Conservation (phyloP, 2,888 invertebrate species). For the Dichetophora obliterata region DNA sequence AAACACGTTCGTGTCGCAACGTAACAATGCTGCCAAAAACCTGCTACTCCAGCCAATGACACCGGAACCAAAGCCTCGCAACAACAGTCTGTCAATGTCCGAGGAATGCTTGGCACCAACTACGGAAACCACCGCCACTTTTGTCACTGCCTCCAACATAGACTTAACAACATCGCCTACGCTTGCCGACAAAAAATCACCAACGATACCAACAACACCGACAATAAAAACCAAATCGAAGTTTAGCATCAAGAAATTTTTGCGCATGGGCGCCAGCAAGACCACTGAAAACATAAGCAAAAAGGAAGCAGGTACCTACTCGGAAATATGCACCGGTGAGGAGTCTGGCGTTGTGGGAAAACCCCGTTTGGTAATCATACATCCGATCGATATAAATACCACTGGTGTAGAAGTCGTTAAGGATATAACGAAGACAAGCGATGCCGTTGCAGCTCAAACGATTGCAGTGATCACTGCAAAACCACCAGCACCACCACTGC, state of each 20-base stretch:
- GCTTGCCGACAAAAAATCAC: conserved; percentile 50
- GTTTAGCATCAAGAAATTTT: conserved; percentile 86
- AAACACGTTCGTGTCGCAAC: conserved; percentile 68
- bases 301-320: conserved; percentile 69
- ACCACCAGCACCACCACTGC: conserved; percentile 85
- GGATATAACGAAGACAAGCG: conserved; percentile 71
- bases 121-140: conserved; percentile 21
- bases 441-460: conserved; percentile 63
- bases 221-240: conserved; percentile 76
- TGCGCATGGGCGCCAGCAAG: conserved; percentile 84
- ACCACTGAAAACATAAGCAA: conserved; percentile 70
- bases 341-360: conserved; percentile 70
- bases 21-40: conserved; percentile 65
- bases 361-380: conserved; percentile 86
- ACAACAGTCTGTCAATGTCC: conserved; percentile 75
- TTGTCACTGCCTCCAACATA: conserved; percentile 41
- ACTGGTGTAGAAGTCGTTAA: conserved; percentile 84
- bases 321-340: conserved; percentile 68
- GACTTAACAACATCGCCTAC: conserved; percentile 44
- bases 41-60: conserved; percentile 66
- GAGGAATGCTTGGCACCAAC: conserved; percentile 76
- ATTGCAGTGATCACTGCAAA: conserved; percentile 70
- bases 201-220: conserved; percentile 57
- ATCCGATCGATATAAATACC: conserved; percentile 88
- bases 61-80: conserved; percentile 80